Percentiles rank a stretch among this genome's conserved stretches.
Conservation (phyloP, 2,888 invertebrate species). For the Conchocele bisecta region DNA sequence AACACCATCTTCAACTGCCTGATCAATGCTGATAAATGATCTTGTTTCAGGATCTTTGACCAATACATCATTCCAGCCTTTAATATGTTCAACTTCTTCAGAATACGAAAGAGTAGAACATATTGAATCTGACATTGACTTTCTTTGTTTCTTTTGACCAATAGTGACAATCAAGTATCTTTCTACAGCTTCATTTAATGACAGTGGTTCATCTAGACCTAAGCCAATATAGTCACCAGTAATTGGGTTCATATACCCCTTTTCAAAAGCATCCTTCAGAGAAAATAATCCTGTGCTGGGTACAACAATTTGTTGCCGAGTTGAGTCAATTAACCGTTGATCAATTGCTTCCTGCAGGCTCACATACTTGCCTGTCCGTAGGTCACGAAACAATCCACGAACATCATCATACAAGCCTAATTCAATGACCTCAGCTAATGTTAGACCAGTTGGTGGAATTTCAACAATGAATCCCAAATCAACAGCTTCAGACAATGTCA, state of each 20-base stretch:
- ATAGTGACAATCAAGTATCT: constrained; percentile 88
- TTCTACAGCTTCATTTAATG: constrained; percentile 95
- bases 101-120: too few relatives aligned
- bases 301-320: constrained; percentile 64
- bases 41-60: constrained; percentile 68
- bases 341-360: constrained; percentile 92
- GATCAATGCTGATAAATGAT: constrained; percentile 62
- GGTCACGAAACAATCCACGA: constrained; percentile 80
- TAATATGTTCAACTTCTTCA: constrained; percentile 23
- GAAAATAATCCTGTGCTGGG: constrained; percentile 83
- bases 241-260: constrained; percentile 87
- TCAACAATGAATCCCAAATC: constrained; percentile 73
- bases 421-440: constrained; percentile 71
- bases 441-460: constrained; percentile 68
- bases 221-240: constrained; percentile 87
- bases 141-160: constrained; percentile 50
- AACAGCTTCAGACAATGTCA: constrained; percentile 68
- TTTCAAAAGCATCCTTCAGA: constrained; percentile 88
- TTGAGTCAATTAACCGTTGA: constrained; percentile 86
- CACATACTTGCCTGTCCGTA: constrained; percentile 90
- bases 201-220: constrained; percentile 87
- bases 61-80: constrained; percentile 50
- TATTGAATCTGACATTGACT: constrained; percentile 43
- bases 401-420: constrained; percentile 68
- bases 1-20: constrained; percentile 68